Conservation (phyloP, 2,113 vertebrate species). For the Pterophyllum scalare region DNA sequence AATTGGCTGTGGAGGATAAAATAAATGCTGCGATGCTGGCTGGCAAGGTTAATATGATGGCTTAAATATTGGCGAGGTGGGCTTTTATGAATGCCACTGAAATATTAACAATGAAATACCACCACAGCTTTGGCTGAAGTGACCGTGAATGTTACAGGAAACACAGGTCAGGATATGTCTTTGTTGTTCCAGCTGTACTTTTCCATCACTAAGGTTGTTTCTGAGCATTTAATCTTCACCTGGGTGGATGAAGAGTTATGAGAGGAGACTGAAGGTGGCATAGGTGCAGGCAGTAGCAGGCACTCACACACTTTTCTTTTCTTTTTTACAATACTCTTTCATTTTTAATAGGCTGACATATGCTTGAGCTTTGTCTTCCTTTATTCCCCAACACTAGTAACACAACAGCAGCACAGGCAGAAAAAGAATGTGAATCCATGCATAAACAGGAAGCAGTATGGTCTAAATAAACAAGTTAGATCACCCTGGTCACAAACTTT, state of each 20-base stretch:
- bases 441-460: slow-evolving; percentile 28
- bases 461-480: slow-evolving; percentile 42
- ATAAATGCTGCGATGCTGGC: slow-evolving; percentile 50
- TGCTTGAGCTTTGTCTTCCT: slow-evolving; percentile 2
- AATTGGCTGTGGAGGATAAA: slow-evolving; percentile 38
- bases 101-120: slow-evolving; percentile 38
- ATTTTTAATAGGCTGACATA: slow-evolving; percentile 47
- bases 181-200: slow-evolving; percentile 23
- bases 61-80: slow-evolving; percentile 56
- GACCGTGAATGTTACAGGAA: not conserved
- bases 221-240: slow-evolving; percentile 18
- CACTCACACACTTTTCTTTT: slow-evolving; percentile 13
- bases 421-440: slow-evolving; percentile 44
- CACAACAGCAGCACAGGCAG: not conserved
- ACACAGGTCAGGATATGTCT: not conserved
- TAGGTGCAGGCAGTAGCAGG: not conserved
- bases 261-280: not conserved
- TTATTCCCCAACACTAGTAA: not conserved
- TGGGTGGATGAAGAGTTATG: slow-evolving; percentile 13
- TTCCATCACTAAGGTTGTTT: not conserved
- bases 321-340: slow-evolving; percentile 6
- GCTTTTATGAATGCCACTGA: slow-evolving; percentile 27
- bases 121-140: not conserved
- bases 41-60: slow-evolving; percentile 68
- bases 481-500: not conserved